Evolutionary conservation across 2,888 invertebrate species (phyloP), one percentile per base, ranked within the genome.

Genomic region (Agrochola lota): DNA sequence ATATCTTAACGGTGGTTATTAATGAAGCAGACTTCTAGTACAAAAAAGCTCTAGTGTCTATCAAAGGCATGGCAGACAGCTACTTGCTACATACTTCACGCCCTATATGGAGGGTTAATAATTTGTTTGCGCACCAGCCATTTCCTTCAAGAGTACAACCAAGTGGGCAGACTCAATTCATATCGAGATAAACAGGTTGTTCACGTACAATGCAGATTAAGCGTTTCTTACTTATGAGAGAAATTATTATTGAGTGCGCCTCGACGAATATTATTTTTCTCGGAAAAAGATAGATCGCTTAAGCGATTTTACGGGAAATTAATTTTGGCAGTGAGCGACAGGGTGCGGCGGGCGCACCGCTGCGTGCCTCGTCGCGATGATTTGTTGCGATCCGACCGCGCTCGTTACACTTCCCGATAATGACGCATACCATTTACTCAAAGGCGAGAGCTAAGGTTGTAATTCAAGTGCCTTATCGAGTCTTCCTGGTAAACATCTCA

Each of bases 261-360:
- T 91, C 90, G 84, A 80, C 85, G 93, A 92, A 94, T 94, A 95
- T 95, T 95, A 94, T 94, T 95, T 95, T 95, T 95, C 95, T 94
- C 90, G 89, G 94, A 95, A 95, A 93, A 94, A 95, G 94, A 95
- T 95, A 95, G 95, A 96, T 96, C 94, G 94, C 92, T 95, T 93
- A 92, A 93, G 93, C 94, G 95, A 95, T 96, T 96, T 95, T 95
- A 95, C 94, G 94, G 94, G 91, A 95, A 95, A 96, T 96, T 96
- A 95, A 96, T 96, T 96, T 95, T 94, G 94, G 94, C 93, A 94
- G 94, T 94, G 94, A 95, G 94, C 95, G 95, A 95, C 95, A 94
- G 92, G 93, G 93, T 91, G 91, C 92, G 91, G 88, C 90, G 90
- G 72, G 85, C 86, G 81, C 81, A 81, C 84, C 85, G 86, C 84